A percentile compares a stretch with the other conserved stretches of the same genome.
These are phyloP conservation scores for Leptinotarsa peninsularis DNA, from an alignment of 2,888 invertebrate genomes.

Conservation along the genomic window DNA sequence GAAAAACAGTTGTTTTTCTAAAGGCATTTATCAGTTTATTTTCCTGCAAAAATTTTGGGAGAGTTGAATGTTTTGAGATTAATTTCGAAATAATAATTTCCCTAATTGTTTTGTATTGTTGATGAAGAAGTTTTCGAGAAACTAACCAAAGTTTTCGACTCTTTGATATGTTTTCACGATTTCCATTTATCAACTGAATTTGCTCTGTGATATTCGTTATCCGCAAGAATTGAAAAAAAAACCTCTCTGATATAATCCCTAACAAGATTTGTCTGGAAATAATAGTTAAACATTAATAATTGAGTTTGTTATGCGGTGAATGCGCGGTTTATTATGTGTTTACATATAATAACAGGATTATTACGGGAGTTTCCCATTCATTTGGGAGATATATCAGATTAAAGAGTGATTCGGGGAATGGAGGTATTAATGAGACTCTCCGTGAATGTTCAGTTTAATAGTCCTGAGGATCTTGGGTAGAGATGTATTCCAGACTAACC, in stretches of 20 bases:
- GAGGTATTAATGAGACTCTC: constrained; percentile 5
- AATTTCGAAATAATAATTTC: too few species aligned
- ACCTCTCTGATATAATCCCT: neutral
- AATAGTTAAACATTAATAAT: constrained; percentile 11
- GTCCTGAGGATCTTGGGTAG: constrained; percentile 4
- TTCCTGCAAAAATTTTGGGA: too few species aligned
- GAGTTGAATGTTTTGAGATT: too few species aligned
- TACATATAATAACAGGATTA: constrained; percentile 12
- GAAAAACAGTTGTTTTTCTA: too few species aligned
- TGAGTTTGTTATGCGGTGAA: constrained; percentile 9
- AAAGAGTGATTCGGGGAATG: constrained; percentile 1
- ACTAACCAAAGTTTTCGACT: too few species aligned
- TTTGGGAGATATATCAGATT: constrained; percentile 13
- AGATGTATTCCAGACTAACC: neutral
- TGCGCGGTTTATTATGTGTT: constrained; percentile 15
- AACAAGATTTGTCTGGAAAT: constrained; percentile 7
- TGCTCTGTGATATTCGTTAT: neutral
- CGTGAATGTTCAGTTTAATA: constrained; percentile 1
- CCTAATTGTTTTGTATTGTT: too few species aligned
- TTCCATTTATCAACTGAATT: neutral
- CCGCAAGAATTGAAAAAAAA: neutral
- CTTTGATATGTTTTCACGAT: too few species aligned
- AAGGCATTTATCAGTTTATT: too few species aligned
- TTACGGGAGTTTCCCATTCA: constrained; percentile 7
- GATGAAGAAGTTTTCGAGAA: too few species aligned